Percentiles rank a stretch among this genome's conserved stretches.
Conservation (phyloP, 2,113 vertebrate genomes). For the Clarias batrachus region DNA sequence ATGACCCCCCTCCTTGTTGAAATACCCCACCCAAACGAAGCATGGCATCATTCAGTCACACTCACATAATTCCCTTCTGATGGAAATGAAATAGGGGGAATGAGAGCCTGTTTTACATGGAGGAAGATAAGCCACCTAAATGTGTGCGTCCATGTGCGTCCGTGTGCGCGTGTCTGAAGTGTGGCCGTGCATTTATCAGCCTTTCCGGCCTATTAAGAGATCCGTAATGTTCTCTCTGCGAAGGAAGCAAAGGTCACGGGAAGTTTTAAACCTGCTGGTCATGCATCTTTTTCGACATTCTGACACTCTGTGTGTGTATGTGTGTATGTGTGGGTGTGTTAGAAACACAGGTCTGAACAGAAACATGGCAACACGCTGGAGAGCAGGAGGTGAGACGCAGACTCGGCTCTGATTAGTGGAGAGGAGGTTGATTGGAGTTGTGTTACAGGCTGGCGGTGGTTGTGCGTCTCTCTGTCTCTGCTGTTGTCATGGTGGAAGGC, state of each 20-base stretch:
- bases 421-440: slow-evolving; percentile 62
- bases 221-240: slow-evolving; percentile 22
- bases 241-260: slow-evolving; percentile 37
- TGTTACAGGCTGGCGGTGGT: slow-evolving; percentile 60
- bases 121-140: slow-evolving; percentile 36
- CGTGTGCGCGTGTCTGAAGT: slow-evolving; percentile 14
- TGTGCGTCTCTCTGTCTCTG: slow-evolving; percentile 48
- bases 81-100: slow-evolving; percentile 50
- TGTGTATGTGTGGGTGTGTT: slow-evolving; percentile 51
- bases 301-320: slow-evolving; percentile 7
- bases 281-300: neutral
- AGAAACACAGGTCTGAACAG: slow-evolving; percentile 5
- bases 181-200: slow-evolving; percentile 18
- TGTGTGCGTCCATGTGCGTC: neutral
- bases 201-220: slow-evolving; percentile 35
- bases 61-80: slow-evolving; percentile 46
- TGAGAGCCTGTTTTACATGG: slow-evolving; percentile 53
- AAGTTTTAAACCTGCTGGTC: slow-evolving; percentile 23
- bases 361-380: slow-evolving; percentile 59
- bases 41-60: slow-evolving; percentile 56
- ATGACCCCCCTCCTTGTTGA: slow-evolving; percentile 55
- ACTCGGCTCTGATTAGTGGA: slow-evolving; percentile 64
- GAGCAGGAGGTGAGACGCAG: slow-evolving; percentile 61
- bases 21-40: slow-evolving; percentile 41
- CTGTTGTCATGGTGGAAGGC: slow-evolving; percentile 68